Base-by-base conservation (phyloP, 2,797 vertebrate species). In the Anguilla pacifica region DNA sequence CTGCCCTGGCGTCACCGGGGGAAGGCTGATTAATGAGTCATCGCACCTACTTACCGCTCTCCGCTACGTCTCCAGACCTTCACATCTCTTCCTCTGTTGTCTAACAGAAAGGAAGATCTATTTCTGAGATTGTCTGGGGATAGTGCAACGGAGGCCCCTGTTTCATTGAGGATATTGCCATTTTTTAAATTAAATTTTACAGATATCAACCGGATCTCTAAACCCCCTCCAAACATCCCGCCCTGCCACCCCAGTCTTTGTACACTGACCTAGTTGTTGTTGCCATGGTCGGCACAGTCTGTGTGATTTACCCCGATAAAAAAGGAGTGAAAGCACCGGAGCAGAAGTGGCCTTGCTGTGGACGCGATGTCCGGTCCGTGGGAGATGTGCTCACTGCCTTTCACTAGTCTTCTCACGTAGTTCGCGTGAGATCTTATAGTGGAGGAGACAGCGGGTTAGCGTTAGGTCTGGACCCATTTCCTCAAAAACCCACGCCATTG, bases 21-120 rank as follows among this genome's bases (percentile, higher is more conserved):
- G 85, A 53, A 88, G 31, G 83, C 91, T 94, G 93, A 96, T 95
- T 91, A 94, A 96, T 95, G 92, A 91, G 74, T 88, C 90, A 89
- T 92, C 84, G 84, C 90, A 91, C 93, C 88, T 90, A 91, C 91
- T 93, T 90, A 84, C 89, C 83, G 86, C 13, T 39, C 90, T 88
- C 92, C 94, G 93, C 92, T 94, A 92, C 89, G 72, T 93, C 89
- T 88, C 43, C 81, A 25, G 17, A 17, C 46, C 35, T 57, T 53
- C 81, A 87, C 35, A 87, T 82, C 55, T 53, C 25, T 67, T 83
- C 35, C 70, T 88, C 87, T 83, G 90, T 92, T 90, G 86, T 91
- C 91, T 89, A 86, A 25, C 86, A 84, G 86, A 87, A 81, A 91
- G 86, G 82, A 87, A 89, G 51, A 25, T 82, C 90, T 93, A 91